Evolutionary conservation across 2,797 vertebrate species (phyloP), one percentile per base, ranked within the genome.

Genomic region (Leptatherina wallacei): DNA sequence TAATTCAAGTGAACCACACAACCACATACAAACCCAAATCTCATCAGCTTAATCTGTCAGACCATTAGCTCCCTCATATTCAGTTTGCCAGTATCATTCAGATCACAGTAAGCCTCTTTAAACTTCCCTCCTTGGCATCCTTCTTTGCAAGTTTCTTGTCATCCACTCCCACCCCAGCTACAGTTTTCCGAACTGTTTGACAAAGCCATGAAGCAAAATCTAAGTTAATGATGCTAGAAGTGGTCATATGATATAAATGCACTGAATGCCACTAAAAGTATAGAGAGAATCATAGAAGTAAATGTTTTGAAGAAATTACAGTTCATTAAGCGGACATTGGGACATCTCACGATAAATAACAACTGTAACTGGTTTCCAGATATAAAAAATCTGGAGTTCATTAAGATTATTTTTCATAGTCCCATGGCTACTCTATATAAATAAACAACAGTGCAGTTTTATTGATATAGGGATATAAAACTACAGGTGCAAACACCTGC

Each of bases 401-500:
- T 54, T 13, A 13, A 4, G 2, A 54, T 54, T 54, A 10, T 20
- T 49, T 49, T 20, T 49, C 44, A 6, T 18, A 29, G n/a, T 54
- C 27, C 24, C 0, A 6, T 29, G 24, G 13, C 14, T n/a, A 14
- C 4, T 5, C 16, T 6, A 18, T 18, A n/a, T 1, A 27, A 18
- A 27, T 18, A 36, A 18, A 27, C 22, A 52, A 32, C 61, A 22
- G 32, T 11, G 9, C 30, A 20, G 4, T 67, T 52, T 27, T 30
- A 64, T 54, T 63, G 29, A 20, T 30, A 3, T 12, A 18, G 12
- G 24, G 40, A 32, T 52, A 47, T 38, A 40, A 61, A 74, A 62
- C 22, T 38, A 68, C 81, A 83, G 84, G 80, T 83, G 79, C 60
- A 69, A n/a, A 61, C 56, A 67, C 24, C 61, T 71, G n/a, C 20